A percentile compares a stretch with the other conserved stretches of the same genome.
These are phyloP conservation scores for Parnassius glacialis DNA, from an alignment of 2,888 invertebrate species.

Conservation along the genomic window DNA sequence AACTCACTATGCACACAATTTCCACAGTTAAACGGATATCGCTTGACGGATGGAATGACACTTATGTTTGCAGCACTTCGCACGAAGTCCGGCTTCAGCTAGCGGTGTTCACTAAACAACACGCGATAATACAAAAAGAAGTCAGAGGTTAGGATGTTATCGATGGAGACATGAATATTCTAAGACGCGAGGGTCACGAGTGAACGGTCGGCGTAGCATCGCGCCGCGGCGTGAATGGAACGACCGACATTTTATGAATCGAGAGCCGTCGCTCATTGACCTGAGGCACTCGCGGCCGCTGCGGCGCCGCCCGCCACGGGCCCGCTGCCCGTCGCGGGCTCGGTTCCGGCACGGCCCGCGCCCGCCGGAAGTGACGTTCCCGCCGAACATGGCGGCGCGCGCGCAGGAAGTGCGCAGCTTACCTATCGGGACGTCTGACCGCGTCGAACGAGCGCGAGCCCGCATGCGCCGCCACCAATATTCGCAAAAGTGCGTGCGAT, in stretches of 20 bases:
- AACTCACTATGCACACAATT: slow-evolving; percentile 71
- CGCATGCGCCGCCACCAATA: slow-evolving; percentile 69
- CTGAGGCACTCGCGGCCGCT: slow-evolving; percentile 44
- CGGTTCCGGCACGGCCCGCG: slow-evolving; percentile 57
- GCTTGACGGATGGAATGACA: slow-evolving; percentile 59
- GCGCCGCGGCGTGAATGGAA: slow-evolving; percentile 76
- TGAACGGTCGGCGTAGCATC: slow-evolving; percentile 73
- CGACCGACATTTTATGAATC: slow-evolving; percentile 80
- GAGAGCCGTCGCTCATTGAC: slow-evolving; percentile 76
- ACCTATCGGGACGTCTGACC: slow-evolving; percentile 75
- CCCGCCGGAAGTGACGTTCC: slow-evolving; percentile 46
- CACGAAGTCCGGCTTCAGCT: slow-evolving; percentile 64
- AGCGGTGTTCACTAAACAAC: slow-evolving; percentile 69
- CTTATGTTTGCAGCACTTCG: slow-evolving; percentile 70
- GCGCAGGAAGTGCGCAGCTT: slow-evolving; percentile 81
- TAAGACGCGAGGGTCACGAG: slow-evolving; percentile 80
- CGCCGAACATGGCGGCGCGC: slow-evolving; percentile 78
- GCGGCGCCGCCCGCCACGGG: slow-evolving; percentile 43
- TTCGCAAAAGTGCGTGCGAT: slow-evolving; percentile 76
- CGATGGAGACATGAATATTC: slow-evolving; percentile 80
- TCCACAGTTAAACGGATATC: slow-evolving; percentile 61
- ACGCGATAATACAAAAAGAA: slow-evolving; percentile 76
- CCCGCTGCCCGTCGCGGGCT: slow-evolving; percentile 52
- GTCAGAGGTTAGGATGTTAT: slow-evolving; percentile 79
- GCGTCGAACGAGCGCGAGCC: slow-evolving; percentile 49